Percentiles rank a stretch among this genome's conserved stretches.
Conservation (phyloP, 2,888 invertebrate genomes). For the Salpingus planirostris region DNA sequence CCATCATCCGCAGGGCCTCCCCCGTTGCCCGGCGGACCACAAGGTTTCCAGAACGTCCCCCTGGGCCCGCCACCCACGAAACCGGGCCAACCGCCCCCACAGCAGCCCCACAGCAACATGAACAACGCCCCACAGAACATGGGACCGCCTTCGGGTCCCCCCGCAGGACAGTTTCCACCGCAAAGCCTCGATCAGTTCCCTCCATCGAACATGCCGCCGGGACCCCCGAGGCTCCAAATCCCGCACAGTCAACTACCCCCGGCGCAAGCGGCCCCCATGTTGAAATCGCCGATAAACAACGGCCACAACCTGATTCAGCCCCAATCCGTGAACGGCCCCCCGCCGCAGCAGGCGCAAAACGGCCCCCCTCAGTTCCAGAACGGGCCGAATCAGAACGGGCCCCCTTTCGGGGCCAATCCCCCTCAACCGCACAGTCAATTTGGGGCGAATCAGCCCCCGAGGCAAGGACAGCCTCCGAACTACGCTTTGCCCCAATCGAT, state of each 20-base stretch:
- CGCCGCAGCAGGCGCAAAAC: neutral
- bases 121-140: constrained; percentile 7
- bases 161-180: constrained; percentile 8
- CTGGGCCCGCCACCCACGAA: constrained; percentile 22
- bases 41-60: constrained; percentile 31
- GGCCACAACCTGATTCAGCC: constrained; percentile 9
- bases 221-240: constrained; percentile 14
- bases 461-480: too few species aligned
- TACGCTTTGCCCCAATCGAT: too few species aligned
- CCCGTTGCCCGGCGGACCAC: constrained; percentile 19
- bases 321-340: too few species aligned
- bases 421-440: constrained; percentile 2
- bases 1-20: constrained; percentile 30
- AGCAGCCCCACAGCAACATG: neutral
- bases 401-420: neutral
- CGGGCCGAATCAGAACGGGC: neutral
- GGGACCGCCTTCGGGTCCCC: too few species aligned
- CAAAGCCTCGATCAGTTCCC: constrained; percentile 9
- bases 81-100: constrained; percentile 8
- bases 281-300: neutral
- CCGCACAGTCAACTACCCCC: constrained; percentile 21
- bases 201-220: constrained; percentile 5
- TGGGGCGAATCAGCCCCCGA: constrained; percentile 4
- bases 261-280: constrained; percentile 12
- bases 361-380: neutral